Conservation (phyloP, 2,113 vertebrate species). For the Jaculus jaculus region DNA sequence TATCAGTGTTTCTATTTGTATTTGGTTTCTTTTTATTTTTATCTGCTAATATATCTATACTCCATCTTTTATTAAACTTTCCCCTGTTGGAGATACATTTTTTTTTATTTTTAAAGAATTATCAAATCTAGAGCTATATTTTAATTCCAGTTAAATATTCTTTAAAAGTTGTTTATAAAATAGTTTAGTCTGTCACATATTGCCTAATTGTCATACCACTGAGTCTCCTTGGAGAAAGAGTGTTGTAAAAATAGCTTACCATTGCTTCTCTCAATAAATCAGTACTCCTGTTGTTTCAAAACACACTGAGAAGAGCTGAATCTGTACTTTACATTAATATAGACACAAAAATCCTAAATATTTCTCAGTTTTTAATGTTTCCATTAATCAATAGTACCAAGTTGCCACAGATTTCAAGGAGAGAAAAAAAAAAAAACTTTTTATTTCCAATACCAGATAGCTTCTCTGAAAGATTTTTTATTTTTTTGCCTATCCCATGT, state of each 20-base stretch:
- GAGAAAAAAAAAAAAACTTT: neutral
- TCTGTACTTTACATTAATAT: slow-evolving; percentile 70
- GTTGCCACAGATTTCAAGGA: neutral
- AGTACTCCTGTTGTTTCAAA: slow-evolving; percentile 65
- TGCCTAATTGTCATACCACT: slow-evolving; percentile 78
- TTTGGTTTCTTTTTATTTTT: neutral
- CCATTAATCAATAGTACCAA: slow-evolving; percentile 69
- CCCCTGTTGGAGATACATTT: slow-evolving; percentile 53
- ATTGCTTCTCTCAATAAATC: slow-evolving; percentile 66
- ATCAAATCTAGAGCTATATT: slow-evolving; percentile 54
- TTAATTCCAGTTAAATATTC: slow-evolving; percentile 78
- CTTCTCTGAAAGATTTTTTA: slow-evolving; percentile 25
- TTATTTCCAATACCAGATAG: neutral
- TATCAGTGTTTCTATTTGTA: neutral
- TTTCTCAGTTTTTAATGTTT: slow-evolving; percentile 62
- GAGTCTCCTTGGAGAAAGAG: slow-evolving; percentile 70
- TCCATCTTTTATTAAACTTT: slow-evolving; percentile 59
- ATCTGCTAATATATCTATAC: slow-evolving; percentile 59
- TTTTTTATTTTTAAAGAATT: slow-evolving; percentile 23
- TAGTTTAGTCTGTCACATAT: slow-evolving; percentile 70
- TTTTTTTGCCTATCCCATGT: neutral
- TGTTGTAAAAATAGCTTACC: slow-evolving; percentile 55
- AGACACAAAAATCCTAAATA: slow-evolving; percentile 46
- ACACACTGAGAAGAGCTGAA: slow-evolving; percentile 65
- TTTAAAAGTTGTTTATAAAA: slow-evolving; percentile 76